Base-by-base conservation (phyloP, 2,888 invertebrate species). In the Tridacna crocea region DNA sequence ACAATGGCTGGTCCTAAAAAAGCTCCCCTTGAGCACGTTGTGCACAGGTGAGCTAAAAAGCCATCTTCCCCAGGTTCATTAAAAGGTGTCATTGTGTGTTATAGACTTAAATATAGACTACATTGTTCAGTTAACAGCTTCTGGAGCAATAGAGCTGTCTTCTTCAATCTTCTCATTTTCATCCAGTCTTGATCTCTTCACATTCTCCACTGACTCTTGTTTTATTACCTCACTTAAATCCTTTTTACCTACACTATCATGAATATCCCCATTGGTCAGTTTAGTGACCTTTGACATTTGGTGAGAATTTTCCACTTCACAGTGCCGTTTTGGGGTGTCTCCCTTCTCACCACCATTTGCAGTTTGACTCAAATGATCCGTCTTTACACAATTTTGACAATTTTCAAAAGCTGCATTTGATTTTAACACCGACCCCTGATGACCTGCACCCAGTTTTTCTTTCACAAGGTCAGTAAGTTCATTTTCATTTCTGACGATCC, bases 401-500 rank as follows among this genome's bases (percentile, higher is more conserved):
- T 36, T 27, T 22, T 51, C 24, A 70, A 36, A 76, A 15, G 19
- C 22, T 27, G 11, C 47, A 58, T 13, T 15, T 26, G 36, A 51
- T 19, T n/a, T 27, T 58, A 26, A 46, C 13, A 12, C 22, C 11
- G 17, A 4, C 12, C 58, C n/a, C 68, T 26, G n/a, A 26, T 60
- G 24, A 46, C 27, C 55, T 68, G 68, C 24, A 70, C 51, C 51
- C 55, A 68, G 36, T 17, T 85, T 82, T 60, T 84, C 84, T 60
- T 83, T 82, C 22, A 88, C 89, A 70, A 91, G 82, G 58, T 87
- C 82, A 55, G 86, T 87, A 22, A 92, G 75, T 72, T 92, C 91
- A 55, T 87, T 82, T 73, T 92, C 92, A 84, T 92, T 91, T 72
- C 92, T 84, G 11, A 92, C 91, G 75, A 92, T 91, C 92, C 92